Percentiles rank a stretch among this genome's conserved stretches.
Evolutionary conservation across 2,888 invertebrate genomes (phyloP).

Genomic region (Conomelus anceps): DNA sequence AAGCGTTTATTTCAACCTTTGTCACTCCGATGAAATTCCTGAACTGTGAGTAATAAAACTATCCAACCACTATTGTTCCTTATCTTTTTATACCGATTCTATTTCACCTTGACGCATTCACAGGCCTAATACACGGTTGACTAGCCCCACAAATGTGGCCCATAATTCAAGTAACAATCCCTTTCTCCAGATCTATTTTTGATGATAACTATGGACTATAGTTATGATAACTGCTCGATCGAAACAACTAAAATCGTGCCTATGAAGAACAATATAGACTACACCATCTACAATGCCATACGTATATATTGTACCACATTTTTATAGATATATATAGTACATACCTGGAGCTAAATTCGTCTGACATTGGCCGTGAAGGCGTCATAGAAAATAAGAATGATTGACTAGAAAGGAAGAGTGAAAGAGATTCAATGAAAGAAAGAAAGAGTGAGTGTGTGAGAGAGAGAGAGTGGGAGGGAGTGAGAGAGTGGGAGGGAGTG

Average conservation of each 20-base stretch:
- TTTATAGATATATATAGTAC: background rate
- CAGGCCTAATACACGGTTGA: background rate
- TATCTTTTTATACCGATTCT: background rate
- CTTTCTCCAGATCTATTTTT: background rate
- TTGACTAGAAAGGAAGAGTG: background rate
- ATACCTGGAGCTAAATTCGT: background rate
- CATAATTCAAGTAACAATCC: background rate
- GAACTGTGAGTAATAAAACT: background rate
- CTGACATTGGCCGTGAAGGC: background rate
- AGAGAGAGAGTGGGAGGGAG: no score
- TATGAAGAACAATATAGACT: background rate
- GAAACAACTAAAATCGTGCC: background rate
- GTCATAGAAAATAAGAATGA: background rate
- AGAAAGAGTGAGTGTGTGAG: background rate
- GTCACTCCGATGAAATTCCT: background rate
- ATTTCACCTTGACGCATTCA: background rate
- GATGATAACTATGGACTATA: background rate
- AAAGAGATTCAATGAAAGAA: background rate
- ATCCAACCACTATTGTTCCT: background rate
- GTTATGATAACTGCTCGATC: background rate
- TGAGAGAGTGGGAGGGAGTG: background rate
- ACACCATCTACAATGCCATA: background rate
- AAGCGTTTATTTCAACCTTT: background rate
- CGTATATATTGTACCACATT: no score
- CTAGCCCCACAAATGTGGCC: background rate